A percentile compares a stretch with the other conserved stretches of the same genome.
phyloP scores from a whole-genome alignment of 2,888 invertebrate species.

The Drosophila paranaensis region DNA sequence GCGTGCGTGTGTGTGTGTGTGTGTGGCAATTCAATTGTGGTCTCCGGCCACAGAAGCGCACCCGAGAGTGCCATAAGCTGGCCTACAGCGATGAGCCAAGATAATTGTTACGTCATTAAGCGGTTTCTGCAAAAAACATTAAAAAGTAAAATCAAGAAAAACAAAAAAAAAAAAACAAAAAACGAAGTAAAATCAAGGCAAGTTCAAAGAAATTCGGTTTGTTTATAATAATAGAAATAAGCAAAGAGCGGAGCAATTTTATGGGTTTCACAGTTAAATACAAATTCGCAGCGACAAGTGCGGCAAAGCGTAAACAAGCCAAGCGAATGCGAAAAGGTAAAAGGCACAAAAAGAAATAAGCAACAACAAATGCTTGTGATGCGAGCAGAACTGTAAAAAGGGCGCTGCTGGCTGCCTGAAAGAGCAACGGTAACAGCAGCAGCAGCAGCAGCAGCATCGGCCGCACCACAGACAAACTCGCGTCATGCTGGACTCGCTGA shows the following conservation, averaged over 20 bases:
- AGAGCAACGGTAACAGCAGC: slow-evolving; percentile 9
- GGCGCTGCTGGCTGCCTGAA: slow-evolving; percentile 50
- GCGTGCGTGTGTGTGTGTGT: slow-evolving; percentile 19
- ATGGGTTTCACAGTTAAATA: slow-evolving; percentile 67
- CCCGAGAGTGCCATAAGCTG: slow-evolving; percentile 74
- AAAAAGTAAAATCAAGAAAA: neutral
- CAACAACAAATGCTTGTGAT: slow-evolving; percentile 29
- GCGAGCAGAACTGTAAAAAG: slow-evolving; percentile 47
- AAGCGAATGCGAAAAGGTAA: slow-evolving; percentile 32
- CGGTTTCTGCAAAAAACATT: slow-evolving; percentile 45
- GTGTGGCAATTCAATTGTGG: slow-evolving; percentile 70
- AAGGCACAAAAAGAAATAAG: slow-evolving; percentile 29
- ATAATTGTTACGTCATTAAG: slow-evolving; percentile 81
- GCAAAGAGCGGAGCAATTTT: slow-evolving; percentile 43
- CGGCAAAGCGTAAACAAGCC: slow-evolving; percentile 77
- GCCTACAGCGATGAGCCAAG: slow-evolving; percentile 63
- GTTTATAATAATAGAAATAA: slow-evolving; percentile 19
- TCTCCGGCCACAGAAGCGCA: slow-evolving; percentile 63
- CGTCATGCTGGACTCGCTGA: slow-evolving; percentile 12
- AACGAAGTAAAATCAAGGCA: slow-evolving; percentile 22
- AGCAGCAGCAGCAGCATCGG: slow-evolving; percentile 26
- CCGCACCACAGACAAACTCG: slow-evolving; percentile 20
- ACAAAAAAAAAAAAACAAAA: neutral
- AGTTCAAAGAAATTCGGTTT: slow-evolving; percentile 43
- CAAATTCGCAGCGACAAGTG: slow-evolving; percentile 74